Evolutionary conservation across 2,113 vertebrate genomes (phyloP), one percentile per base, ranked within the genome.

Genomic region (Prolemur simus): DNA sequence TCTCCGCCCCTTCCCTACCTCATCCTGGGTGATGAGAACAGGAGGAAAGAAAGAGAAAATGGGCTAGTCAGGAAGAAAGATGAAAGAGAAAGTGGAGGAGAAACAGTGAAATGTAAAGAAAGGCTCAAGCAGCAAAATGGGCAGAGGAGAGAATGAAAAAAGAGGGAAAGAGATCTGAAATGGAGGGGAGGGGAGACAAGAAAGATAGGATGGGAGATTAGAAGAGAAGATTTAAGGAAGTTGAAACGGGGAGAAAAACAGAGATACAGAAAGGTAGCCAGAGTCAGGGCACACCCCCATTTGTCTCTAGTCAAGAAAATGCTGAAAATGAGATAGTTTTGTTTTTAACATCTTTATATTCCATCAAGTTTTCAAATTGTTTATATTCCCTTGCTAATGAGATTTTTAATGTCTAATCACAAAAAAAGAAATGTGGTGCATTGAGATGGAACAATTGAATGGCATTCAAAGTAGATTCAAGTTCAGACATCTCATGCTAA

Each of bases 351-450:
- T 94, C 10, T 93, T 69, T 21, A 52, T 89, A 94, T 37, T 86
- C 47, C 15, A 91, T 63, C 93, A 37, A 63, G 29, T 49, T 95
- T 63, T 76, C 58, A 88, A 92, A 49, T 42, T 91, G 47, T 83
- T 86, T 86, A 78, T 78, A 83, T 80, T 73, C 34, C 83, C 45
- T 69, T 78, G n/a, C 29, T 76, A 95, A 93, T 66, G 29, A 95
- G 37, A 25, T 78, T 81, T 96, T n/a, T 64, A 87, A 92, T 89
- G 90, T 52, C 5, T 14, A 76, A 47, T 88, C 52, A 76, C 8
- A 56, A 89, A 89, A 69, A 93, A 89, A 94, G 54, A 91, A 96
- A 95, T 91, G 63, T 20, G 54, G 56, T 52, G 34, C 21, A 60
- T 42, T 69, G 21, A 93, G 78, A 37, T 74, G 10, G 29, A 87